phyloP scores from a whole-genome alignment of 2,113 vertebrate species.

The Chlorocebus sabaeus region DNA sequence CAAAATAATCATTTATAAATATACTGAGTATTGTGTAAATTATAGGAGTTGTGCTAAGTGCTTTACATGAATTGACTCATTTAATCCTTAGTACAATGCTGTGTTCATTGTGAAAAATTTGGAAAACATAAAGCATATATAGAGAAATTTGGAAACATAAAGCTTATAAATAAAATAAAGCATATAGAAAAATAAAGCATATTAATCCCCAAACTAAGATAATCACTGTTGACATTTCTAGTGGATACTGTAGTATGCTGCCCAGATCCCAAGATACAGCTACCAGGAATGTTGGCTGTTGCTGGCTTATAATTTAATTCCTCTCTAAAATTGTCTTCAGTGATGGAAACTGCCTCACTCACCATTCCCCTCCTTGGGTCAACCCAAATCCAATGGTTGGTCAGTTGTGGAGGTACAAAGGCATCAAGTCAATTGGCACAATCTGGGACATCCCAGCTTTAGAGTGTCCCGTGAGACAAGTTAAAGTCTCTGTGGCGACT shows the following conservation, averaged over 20 bases:
- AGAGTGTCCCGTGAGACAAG: not conserved
- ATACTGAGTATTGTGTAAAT: not conserved
- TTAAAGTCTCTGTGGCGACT: not conserved
- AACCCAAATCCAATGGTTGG: not conserved
- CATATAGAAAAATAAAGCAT: not conserved
- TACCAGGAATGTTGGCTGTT: not conserved
- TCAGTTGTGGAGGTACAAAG: not conserved
- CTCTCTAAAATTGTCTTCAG: conserved; percentile 3
- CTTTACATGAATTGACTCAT: not conserved
- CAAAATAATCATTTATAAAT: not conserved
- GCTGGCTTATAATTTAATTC: not conserved
- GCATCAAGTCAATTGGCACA: not conserved
- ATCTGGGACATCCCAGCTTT: not conserved
- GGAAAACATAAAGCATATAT: not conserved
- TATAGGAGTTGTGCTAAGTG: not conserved
- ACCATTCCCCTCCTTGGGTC: not conserved
- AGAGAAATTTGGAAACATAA: too few species aligned
- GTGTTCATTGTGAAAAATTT: not conserved
- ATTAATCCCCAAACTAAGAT: not conserved
- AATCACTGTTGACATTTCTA: conserved; percentile 28
- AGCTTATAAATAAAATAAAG: too few species aligned
- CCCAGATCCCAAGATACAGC: not conserved
- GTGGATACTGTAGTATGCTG: not conserved
- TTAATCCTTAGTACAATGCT: conserved; percentile 9
- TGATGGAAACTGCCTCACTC: not conserved